phyloP scores from a whole-genome alignment of 2,113 vertebrate genomes.

The Clupea harengus region DNA sequence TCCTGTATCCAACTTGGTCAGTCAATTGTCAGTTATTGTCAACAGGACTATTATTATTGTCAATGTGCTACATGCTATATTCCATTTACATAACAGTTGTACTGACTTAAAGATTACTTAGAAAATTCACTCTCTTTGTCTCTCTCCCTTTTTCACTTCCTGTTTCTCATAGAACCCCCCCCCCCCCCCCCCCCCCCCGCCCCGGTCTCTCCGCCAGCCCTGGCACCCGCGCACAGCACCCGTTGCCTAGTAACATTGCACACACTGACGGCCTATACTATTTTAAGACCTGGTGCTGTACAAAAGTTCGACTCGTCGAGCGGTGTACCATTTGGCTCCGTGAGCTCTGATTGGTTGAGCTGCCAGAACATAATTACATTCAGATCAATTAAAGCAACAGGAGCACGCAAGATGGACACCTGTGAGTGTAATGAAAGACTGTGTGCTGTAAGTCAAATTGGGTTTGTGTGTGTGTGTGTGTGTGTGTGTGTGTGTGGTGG shows the following conservation, averaged over 20 bases:
- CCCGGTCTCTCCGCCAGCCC: background rate
- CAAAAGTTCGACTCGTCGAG: background rate
- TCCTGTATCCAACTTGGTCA: background rate
- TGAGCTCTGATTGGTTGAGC: background rate
- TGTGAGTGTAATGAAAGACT: background rate
- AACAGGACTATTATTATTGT: background rate
- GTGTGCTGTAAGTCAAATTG: background rate
- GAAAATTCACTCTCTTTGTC: background rate
- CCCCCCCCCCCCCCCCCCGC: background rate
- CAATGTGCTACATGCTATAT: background rate
- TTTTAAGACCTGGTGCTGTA: background rate
- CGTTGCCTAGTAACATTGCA: background rate
- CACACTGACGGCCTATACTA: background rate
- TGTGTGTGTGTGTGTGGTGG: slow-evolving; percentile 8
- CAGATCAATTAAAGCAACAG: slow-evolving; percentile 1
- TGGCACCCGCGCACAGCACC: background rate
- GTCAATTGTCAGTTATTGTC: background rate
- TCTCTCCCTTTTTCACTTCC: background rate
- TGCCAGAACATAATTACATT: background rate
- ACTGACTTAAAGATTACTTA: too few relatives aligned
- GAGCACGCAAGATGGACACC: background rate
- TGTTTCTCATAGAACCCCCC: background rate
- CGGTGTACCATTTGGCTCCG: background rate
- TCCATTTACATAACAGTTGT: background rate
- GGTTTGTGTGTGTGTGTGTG: slow-evolving; percentile 7